A percentile compares a stretch with the other conserved stretches of the same genome.
phyloP scores from a whole-genome alignment of 37 sponge, comb jelly and placozoan species.

The Diacarnus erythraeanus region DNA sequence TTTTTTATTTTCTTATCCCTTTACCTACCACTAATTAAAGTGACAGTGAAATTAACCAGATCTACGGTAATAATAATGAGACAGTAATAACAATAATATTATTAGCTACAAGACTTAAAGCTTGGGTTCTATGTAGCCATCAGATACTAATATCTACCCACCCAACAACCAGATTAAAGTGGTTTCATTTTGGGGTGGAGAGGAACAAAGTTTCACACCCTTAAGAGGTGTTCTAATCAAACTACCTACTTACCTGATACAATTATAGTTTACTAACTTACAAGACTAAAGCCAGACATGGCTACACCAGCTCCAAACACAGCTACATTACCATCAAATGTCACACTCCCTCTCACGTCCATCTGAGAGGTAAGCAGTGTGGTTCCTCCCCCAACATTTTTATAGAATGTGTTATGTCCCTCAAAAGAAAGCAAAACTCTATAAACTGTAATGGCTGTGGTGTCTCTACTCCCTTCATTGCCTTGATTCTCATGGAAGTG shows the following conservation, averaged over 20 bases:
- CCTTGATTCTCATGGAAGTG: conserved; percentile 5
- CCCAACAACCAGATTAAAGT: too few relatives aligned
- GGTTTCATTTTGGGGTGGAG: too few relatives aligned
- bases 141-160: too few relatives aligned
- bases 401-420: conserved; percentile 30
- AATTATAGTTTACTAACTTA: conserved; percentile 23
- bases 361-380: conserved; percentile 56
- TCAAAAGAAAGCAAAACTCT: conserved; percentile 35
- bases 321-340: conserved; percentile 46
- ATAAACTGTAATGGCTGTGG: conserved; percentile 55
- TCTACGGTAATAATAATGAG: not conserved
- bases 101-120: not conserved
- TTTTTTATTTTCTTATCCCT: too few relatives aligned
- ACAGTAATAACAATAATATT: not conserved
- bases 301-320: conserved; percentile 64
- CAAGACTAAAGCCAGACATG: conserved; percentile 65
- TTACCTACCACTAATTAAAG: not conserved
- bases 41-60: too few relatives aligned
- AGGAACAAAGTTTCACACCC: too few relatives aligned
- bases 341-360: conserved; percentile 43
- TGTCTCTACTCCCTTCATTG: conserved; percentile 12
- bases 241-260: too few relatives aligned
- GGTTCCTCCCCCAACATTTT: conserved; percentile 60
- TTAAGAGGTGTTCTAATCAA: too few relatives aligned
- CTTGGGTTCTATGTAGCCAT: too few relatives aligned